These are phyloP conservation scores for Nesoenas mayeri DNA, from an alignment of 2,113 vertebrate species.

Conservation along the genomic window DNA sequence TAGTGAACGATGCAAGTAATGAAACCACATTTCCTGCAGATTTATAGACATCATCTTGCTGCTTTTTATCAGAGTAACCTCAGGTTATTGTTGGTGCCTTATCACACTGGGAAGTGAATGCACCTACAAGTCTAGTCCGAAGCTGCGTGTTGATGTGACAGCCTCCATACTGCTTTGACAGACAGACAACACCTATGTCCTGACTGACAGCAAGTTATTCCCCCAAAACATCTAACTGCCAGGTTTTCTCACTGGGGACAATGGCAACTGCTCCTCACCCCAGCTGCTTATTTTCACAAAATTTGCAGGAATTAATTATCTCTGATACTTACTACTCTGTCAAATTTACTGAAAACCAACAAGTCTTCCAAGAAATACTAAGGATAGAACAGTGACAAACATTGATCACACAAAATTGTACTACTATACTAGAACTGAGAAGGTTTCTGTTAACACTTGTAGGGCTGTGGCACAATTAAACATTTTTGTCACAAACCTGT, in stretches of 20 bases:
- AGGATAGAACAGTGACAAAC: not conserved
- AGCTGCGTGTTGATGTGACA: not conserved
- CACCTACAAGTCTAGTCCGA: fast-evolving
- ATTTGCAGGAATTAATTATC: not conserved
- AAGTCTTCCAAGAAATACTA: not conserved
- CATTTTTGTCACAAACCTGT: not conserved
- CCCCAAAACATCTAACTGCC: fast-evolving
- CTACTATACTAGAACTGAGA: not conserved
- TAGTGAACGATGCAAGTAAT: not conserved
- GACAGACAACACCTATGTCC: not conserved
- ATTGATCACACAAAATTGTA: not conserved
- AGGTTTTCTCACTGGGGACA: not conserved
- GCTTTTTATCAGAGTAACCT: not conserved
- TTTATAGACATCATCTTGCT: not conserved
- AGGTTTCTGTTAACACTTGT: not conserved
- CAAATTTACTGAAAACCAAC: not conserved
- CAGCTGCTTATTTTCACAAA: not conserved
- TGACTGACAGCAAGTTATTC: not conserved
- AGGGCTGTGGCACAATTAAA: not conserved
- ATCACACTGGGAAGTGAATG: not conserved
- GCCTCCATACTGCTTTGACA: not conserved
- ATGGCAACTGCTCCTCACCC: not conserved
- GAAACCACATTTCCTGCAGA: not conserved
- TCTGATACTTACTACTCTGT: not conserved
- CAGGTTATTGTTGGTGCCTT: not conserved